Evolutionary conservation across 2,888 invertebrate species (phyloP), one percentile per base, ranked within the genome.

Genomic region (Tanypteryx hageni): DNA sequence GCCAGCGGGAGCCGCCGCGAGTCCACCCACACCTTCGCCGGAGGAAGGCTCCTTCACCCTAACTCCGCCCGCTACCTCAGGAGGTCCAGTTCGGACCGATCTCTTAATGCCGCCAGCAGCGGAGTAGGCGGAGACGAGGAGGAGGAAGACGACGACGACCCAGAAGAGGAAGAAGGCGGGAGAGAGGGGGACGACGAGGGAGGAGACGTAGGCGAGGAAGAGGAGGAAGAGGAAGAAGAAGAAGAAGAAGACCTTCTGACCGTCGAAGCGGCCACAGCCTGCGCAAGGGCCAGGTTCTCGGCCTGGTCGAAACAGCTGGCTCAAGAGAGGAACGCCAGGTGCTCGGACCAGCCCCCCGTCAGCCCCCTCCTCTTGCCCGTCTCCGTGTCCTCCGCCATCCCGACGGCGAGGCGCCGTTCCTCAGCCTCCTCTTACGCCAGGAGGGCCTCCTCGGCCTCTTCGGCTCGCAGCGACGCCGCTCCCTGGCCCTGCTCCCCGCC

Each of bases 1-100:
- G 93, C 93, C 93, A 91, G 92, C 92, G 61, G 56, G 86, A 31
- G 93, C 93, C 44, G 93, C 92, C 59, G 93, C 92, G 57, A 93
- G 93, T 56, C 92, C 92, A 59, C 85, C 91, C 57, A 92, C 93
- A 9, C 93, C 92, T 58, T 93, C 94, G 56, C 94, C 94, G 91
- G 94, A 94, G 93, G 96, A 96, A 86, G 95, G 96, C 92, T 95
- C 96, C 93, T 96, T 96, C 59, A 93, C 93, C 58, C 93, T 92
- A 58, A 89, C 59, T 89, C 89, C 44, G 89, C 89, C 44, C 64
- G 89, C 11, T 89, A 44, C 64, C 89, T 89, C 61, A 31, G 89
- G 22, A 31, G 89, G 18, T 89, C 89, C n/a, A 89, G 89, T 9
- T 89, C 89, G 61, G 89, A 89, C 56, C 64, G 89, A 0, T 89